Evolutionary conservation across 2,113 vertebrate genomes (phyloP).

Genomic region (Nettapus auritus): DNA sequence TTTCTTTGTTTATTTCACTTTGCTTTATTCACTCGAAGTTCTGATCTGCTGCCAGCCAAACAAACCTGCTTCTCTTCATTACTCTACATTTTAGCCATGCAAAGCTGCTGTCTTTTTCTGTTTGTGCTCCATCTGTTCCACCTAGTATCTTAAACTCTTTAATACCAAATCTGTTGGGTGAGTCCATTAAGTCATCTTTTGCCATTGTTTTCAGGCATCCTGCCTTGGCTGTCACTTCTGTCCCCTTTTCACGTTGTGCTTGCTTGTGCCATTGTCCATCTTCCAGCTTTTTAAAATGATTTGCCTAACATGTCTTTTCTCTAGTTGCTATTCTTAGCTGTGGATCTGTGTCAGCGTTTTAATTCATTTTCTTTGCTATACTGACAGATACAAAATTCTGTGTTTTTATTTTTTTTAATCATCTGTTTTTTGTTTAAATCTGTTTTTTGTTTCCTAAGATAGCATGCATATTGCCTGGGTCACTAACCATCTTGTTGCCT

Average conservation of each 20-base stretch:
- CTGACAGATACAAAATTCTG: neutral
- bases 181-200: neutral
- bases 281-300: neutral
- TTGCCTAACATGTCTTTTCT: neutral
- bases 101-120: neutral
- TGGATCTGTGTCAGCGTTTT: neutral
- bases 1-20: neutral
- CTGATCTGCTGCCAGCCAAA: neutral
- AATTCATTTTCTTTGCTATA: neutral
- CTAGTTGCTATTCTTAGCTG: neutral
- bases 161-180: neutral
- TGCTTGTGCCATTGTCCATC: neutral
- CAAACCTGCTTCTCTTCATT: neutral
- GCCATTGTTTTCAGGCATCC: neutral
- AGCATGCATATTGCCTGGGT: neutral
- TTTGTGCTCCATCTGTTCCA: neutral
- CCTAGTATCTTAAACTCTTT: neutral
- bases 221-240: neutral
- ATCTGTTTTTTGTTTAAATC: neutral
- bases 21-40: neutral
- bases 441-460: neutral
- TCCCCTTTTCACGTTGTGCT: neutral
- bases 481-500: neutral
- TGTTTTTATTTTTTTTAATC: neutral
- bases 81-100: neutral